Percentiles rank a stretch among this genome's conserved stretches.
phyloP scores from a whole-genome alignment of 2,888 invertebrate genomes.

The Drosophila mayaguana region DNA sequence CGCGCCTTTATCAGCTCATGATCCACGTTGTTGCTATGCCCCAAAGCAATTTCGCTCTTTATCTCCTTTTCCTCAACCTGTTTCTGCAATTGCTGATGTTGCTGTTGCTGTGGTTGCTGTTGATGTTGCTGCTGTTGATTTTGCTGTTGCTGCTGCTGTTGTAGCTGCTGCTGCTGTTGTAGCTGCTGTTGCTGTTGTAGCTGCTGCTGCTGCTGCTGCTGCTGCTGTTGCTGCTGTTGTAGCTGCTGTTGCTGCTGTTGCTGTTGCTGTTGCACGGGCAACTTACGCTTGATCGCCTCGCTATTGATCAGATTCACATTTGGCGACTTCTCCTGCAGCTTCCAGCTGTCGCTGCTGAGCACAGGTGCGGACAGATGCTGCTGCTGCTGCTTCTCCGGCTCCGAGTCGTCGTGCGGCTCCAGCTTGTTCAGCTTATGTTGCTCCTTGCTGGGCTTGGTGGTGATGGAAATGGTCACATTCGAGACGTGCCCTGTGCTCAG shows the following conservation, averaged over 20 bases:
- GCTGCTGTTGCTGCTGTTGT: constrained; percentile 25
- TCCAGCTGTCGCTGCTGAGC: constrained; percentile 47
- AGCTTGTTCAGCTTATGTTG: constrained; percentile 37
- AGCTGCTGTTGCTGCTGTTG: constrained; percentile 18
- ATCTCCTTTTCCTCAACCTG: constrained; percentile 47
- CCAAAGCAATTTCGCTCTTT: constrained; percentile 38
- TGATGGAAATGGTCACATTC: constrained; percentile 74
- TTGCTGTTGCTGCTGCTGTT: constrained; percentile 34
- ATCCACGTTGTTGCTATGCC: constrained; percentile 47
- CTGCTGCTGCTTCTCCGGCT: constrained; percentile 45
- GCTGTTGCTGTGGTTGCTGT: constrained; percentile 12
- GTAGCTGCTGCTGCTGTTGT: constrained; percentile 20
- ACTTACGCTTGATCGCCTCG: constrained; percentile 61
- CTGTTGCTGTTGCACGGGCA: constrained; percentile 29
- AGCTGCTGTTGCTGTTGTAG: not conserved
- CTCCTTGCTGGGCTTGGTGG: constrained; percentile 66
- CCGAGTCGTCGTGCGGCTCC: constrained; percentile 39
- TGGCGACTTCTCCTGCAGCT: constrained; percentile 35
- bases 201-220: not conserved
- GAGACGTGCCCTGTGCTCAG: constrained; percentile 54
- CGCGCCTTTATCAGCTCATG: constrained; percentile 37
- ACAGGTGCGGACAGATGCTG: not conserved
- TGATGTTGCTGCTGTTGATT: not conserved
- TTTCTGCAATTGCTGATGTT: constrained; percentile 15
- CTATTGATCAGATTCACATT: constrained; percentile 10